Evolutionary conservation across 2,888 invertebrate species (phyloP).

Genomic region (Diadegma fenestrale): DNA sequence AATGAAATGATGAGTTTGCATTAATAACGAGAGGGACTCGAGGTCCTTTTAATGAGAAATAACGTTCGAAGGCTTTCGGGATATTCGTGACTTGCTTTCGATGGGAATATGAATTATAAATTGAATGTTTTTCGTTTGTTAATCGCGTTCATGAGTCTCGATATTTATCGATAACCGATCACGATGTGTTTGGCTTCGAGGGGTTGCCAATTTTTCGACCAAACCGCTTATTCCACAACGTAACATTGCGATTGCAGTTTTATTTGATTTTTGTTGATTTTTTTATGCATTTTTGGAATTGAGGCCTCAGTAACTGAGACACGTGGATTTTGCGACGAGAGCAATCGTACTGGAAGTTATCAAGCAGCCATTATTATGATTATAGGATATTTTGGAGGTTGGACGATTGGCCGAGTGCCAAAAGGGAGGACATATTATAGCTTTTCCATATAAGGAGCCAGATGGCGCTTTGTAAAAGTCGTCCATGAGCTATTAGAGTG

Average conservation of each 20-base stretch:
- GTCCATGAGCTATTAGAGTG: slow-evolving; percentile 44
- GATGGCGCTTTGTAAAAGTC: slow-evolving; percentile 34
- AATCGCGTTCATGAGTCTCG: not conserved
- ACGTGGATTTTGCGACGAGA: slow-evolving; percentile 8
- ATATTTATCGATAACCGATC: not conserved
- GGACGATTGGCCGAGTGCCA: slow-evolving; percentile 27
- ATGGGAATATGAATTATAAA: not conserved
- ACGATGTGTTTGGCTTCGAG: not conserved
- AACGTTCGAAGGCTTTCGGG: not conserved
- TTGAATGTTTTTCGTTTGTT: not conserved
- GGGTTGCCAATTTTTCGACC: not conserved
- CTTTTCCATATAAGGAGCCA: slow-evolving; percentile 19
- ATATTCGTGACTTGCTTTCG: not conserved
- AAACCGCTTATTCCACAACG: not conserved
- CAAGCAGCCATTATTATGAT: slow-evolving; percentile 48
- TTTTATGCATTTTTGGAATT: not conserved
- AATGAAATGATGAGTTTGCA: not conserved
- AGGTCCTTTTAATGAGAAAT: not conserved
- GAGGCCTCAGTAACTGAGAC: not conserved
- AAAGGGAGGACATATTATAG: slow-evolving; percentile 24
- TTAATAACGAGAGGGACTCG: not conserved
- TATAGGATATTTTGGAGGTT: slow-evolving; percentile 13
- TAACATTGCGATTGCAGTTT: not conserved
- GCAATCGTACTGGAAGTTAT: slow-evolving; percentile 22
- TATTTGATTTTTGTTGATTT: not conserved